Conservation (phyloP, 2,113 vertebrate genomes). For the Eptesicus fuscus region DNA sequence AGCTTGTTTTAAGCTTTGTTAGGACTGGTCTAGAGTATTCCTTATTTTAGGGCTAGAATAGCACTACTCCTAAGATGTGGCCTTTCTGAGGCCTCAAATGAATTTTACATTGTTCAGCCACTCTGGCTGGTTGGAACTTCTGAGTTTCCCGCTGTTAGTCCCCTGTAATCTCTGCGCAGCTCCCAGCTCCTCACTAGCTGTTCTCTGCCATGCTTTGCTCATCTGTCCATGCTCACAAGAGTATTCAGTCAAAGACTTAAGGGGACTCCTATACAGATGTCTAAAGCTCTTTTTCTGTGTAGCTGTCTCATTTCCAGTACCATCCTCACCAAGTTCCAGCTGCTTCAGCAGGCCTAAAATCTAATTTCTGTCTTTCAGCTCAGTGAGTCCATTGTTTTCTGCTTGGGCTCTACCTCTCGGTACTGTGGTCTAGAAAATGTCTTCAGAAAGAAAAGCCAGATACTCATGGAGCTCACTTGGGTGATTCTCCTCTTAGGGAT, state of each 20-base stretch:
- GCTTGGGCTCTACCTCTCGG: neutral
- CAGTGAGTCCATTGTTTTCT: neutral
- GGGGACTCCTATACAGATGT: neutral
- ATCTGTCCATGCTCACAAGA: neutral
- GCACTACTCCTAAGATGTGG: neutral
- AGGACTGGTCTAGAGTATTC: neutral
- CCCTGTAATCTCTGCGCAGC: neutral
- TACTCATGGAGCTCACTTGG: neutral
- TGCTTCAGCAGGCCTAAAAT: neutral
- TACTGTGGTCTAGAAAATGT: neutral
- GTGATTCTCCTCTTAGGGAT: neutral
- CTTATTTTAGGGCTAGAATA: neutral
- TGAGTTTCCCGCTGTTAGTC: neutral
- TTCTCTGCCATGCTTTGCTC: neutral
- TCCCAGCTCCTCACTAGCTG: neutral
- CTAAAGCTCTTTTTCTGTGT: neutral
- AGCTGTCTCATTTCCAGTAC: neutral
- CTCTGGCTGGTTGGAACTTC: neutral
- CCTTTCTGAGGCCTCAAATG: neutral
- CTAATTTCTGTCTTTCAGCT: neutral
- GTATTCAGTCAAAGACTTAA: neutral
- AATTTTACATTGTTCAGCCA: neutral
- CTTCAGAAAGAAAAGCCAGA: neutral
- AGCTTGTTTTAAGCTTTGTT: neutral
- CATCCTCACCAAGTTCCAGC: neutral